Conservation (phyloP, 2,888 invertebrate genomes). For the Lasius platythorax region DNA sequence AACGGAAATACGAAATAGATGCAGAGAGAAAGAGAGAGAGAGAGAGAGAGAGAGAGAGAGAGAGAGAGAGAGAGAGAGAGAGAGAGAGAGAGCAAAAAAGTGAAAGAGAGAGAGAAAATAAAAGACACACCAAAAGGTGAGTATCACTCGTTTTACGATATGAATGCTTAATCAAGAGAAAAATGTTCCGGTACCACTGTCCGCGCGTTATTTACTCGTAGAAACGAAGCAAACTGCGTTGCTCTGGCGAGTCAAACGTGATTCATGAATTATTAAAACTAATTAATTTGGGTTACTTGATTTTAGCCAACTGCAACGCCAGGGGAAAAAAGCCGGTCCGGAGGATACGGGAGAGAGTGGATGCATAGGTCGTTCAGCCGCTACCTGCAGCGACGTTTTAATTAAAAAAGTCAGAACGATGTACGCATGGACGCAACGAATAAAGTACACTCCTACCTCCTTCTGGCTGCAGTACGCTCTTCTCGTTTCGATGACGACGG, state of each 20-base stretch:
- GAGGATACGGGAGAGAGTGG: slow-evolving; percentile 37
- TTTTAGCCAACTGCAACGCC: slow-evolving; percentile 59
- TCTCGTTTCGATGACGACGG: slow-evolving; percentile 45
- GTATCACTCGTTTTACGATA: slow-evolving; percentile 60
- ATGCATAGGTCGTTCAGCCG: slow-evolving; percentile 65
- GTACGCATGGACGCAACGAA: slow-evolving; percentile 44
- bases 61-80: not conserved
- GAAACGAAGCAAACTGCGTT: slow-evolving; percentile 44
- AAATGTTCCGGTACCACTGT: slow-evolving; percentile 63
- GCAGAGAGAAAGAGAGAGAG: not conserved
- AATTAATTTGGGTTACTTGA: slow-evolving; percentile 80
- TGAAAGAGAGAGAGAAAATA: not conserved
- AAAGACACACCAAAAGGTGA: slow-evolving; percentile 23
- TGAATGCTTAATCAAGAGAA: slow-evolving; percentile 77
- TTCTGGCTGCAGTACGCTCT: not conserved
- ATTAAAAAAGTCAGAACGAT: slow-evolving; percentile 70
- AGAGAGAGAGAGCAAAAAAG: not conserved
- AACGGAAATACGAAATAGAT: slow-evolving; percentile 1
- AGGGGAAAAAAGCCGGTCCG: slow-evolving; percentile 22
- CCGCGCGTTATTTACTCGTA: slow-evolving; percentile 52
- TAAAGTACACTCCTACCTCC: slow-evolving; percentile 24
- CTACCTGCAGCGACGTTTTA: slow-evolving; percentile 70
- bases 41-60: not conserved
- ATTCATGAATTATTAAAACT: slow-evolving; percentile 81
- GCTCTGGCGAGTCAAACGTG: slow-evolving; percentile 67